Conservation (phyloP, 2,113 vertebrate genomes). For the Chunga burmeisteri region DNA sequence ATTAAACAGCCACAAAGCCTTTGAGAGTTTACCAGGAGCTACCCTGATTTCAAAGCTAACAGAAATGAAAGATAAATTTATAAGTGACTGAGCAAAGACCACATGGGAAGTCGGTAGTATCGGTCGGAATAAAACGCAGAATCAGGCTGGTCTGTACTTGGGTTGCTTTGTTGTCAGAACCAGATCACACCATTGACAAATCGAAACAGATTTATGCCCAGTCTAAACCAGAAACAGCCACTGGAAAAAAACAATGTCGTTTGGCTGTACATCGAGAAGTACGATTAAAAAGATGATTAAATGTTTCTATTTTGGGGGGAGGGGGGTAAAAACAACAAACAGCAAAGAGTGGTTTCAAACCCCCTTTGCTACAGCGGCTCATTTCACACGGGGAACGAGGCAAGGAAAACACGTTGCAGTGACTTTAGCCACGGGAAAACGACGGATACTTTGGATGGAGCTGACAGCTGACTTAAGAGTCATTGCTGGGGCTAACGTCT, state of each 20-base stretch:
- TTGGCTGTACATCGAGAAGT: background rate
- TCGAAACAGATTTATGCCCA: background rate
- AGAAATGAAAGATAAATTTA: background rate
- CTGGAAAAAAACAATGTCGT: background rate
- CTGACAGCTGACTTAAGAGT: slow-evolving; percentile 3
- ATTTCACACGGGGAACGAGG: background rate
- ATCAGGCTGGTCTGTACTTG: background rate
- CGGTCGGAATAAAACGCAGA: fast-evolving
- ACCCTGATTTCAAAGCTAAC: background rate
- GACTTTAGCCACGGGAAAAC: background rate
- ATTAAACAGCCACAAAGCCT: background rate
- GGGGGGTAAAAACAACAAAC: background rate
- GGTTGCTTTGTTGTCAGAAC: background rate
- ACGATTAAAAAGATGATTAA: slow-evolving; percentile 24
- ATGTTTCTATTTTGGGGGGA: background rate
- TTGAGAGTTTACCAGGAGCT: background rate
- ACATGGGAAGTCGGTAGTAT: background rate
- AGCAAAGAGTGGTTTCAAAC: background rate
- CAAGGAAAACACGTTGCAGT: slow-evolving; percentile 6
- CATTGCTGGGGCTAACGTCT: background rate
- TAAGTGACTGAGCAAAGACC: background rate
- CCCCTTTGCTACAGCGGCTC: background rate
- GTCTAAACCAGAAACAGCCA: slow-evolving; percentile 19
- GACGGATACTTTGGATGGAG: background rate
- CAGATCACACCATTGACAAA: background rate